These are phyloP conservation scores for Cerastis rubricosa DNA, from an alignment of 2,888 invertebrate species.

Conservation along the genomic window DNA sequence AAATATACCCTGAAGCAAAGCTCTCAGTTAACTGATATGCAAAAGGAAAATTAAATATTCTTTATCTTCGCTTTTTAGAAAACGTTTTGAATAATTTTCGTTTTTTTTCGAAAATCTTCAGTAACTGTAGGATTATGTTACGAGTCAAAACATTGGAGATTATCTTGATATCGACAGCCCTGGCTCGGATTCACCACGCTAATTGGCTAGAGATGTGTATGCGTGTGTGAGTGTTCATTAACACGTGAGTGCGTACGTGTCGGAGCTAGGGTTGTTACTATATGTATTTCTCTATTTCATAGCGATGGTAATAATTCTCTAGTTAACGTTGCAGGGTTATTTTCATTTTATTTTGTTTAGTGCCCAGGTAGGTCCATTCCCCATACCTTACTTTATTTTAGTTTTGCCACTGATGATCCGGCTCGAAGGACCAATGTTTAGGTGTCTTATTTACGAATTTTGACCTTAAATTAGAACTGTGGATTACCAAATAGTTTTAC, in stretches of 20 bases:
- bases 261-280: constrained; percentile 43
- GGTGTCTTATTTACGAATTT: background rate
- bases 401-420: background rate
- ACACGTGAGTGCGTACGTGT: constrained; percentile 15
- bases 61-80: constrained; percentile 18
- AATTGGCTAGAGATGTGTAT: constrained; percentile 48
- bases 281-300: background rate
- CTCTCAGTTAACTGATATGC: constrained; percentile 20
- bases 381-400: background rate
- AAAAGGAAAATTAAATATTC: constrained; percentile 12
- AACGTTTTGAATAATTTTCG: constrained; percentile 22
- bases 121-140: constrained; percentile 5
- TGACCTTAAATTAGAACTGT: background rate
- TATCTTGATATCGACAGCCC: constrained; percentile 48
- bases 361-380: background rate
- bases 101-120: constrained; percentile 22
- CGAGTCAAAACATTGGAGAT: constrained; percentile 12
- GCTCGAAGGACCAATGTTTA: background rate
- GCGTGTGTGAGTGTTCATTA: constrained; percentile 31
- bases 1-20: constrained; percentile 14
- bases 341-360: background rate
- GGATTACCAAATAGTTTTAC: background rate
- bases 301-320: background rate
- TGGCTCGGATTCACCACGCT: constrained; percentile 33
- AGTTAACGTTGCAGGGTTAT: background rate